Evolutionary conservation across 1,140 invertebrate genomes (phyloP), one percentile per base, ranked within the genome.

Genomic region (Elysia chlorotica): DNA sequence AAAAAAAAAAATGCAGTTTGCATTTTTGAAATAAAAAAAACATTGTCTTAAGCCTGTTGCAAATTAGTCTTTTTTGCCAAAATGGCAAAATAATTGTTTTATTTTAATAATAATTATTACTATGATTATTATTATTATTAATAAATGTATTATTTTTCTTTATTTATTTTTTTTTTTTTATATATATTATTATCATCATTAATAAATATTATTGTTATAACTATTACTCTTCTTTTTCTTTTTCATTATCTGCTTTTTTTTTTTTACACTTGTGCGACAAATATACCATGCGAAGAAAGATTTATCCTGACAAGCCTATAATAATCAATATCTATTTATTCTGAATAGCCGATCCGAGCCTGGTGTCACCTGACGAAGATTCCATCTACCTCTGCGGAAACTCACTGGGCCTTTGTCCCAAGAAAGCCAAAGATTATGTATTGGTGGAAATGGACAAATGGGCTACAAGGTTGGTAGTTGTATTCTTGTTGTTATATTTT

Each of bases 371-470:
- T 6, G 84, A 89, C 5, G 88, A 89, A 36, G 89, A 90, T 23
- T 88, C 88, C 80, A 83, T 91, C 14, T 91, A 91, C 80, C 85
- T 91, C 36, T 89, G 89, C 77, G 90, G 90, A 0, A 90, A 91
- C 81, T 91, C 90, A 3, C 82, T 91, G 1, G 90, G 90, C 6
- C 81, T 91, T 10, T 88, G 89, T 79, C 89, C 90, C 21, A 88
- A 85, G 72, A 80, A 79, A 30, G 82, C 86, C 0, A 82, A 85
- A 69, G 37, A 81, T 28, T 82, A 86, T 68, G 77, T 89, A 28
- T 65, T 87, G n/a, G 79, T 84, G 23, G 84, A 86, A 74, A 69
- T 90, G 1, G 79, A 90, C 10, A 87, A 88, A 69, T 91, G 90
- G 90, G 87, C 57, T n/a, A 71, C 38, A 28, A 14, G 36, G 68